These are phyloP conservation scores for Hapalemur alaotrensis DNA, from an alignment of 2,797 vertebrate species.

Conservation along the genomic window DNA sequence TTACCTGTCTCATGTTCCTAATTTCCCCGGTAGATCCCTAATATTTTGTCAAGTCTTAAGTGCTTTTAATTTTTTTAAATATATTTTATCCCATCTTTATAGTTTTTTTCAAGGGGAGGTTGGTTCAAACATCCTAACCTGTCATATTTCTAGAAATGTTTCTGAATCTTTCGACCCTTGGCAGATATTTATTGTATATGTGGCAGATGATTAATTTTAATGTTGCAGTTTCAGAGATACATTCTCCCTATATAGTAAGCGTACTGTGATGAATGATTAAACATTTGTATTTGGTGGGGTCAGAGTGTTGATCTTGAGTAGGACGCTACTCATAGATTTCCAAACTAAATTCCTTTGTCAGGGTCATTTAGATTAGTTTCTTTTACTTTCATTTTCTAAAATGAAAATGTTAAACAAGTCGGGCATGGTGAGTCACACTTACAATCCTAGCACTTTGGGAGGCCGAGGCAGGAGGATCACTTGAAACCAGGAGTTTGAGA, in stretches of 20 bases:
- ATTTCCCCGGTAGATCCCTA: background rate
- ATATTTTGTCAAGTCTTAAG: background rate
- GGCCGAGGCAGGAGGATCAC: background rate
- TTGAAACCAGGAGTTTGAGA: background rate
- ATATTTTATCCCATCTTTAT: background rate
- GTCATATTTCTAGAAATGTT: background rate
- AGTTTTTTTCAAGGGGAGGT: background rate
- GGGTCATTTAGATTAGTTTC: conserved; percentile 22
- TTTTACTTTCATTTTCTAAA: conserved; percentile 50
- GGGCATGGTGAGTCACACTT: background rate
- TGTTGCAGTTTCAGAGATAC: background rate
- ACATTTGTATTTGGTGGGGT: background rate
- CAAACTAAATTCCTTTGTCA: conserved; percentile 8
- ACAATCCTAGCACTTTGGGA: background rate
- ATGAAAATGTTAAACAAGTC: background rate
- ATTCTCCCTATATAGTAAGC: background rate
- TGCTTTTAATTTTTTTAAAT: background rate
- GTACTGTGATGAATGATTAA: background rate
- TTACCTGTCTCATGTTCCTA: background rate
- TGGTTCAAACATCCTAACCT: background rate
- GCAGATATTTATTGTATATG: conserved; percentile 11
- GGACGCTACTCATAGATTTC: background rate
- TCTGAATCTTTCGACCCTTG: conserved; percentile 14
- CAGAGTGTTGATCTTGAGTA: background rate
- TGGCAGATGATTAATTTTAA: conserved; percentile 29